These are phyloP conservation scores for Tenrec ecaudatus DNA, from an alignment of 2,113 vertebrate species.

Conservation along the genomic window DNA sequence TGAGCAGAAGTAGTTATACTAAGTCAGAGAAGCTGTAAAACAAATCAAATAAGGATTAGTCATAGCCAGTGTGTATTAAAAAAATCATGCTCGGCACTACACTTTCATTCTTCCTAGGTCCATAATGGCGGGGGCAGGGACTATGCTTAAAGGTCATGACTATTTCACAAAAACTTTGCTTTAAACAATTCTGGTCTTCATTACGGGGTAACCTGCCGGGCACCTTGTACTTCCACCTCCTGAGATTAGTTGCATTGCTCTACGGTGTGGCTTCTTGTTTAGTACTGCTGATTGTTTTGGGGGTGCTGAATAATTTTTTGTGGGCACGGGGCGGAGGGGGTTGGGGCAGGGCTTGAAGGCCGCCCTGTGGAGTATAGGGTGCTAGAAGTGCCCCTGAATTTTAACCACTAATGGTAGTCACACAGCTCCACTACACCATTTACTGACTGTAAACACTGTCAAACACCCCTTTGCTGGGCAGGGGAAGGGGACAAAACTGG, in stretches of 20 bases:
- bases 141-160: not conserved
- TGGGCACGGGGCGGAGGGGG: too few species aligned
- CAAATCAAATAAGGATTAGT: not conserved
- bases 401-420: not conserved
- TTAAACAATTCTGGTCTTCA: not conserved
- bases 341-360: too few species aligned
- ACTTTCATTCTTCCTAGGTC: too few species aligned
- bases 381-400: not conserved
- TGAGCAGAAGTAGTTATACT: slow-evolving; percentile 14
- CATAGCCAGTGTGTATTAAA: too few species aligned
- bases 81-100: too few species aligned
- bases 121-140: too few species aligned
- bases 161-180: slow-evolving; percentile 20
- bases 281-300: too few species aligned
- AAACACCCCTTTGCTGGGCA: not conserved
- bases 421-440: not conserved
- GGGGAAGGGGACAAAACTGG: not conserved
- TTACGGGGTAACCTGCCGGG: not conserved
- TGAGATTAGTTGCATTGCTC: not conserved
- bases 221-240: not conserved
- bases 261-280: not conserved
- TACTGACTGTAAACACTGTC: not conserved
- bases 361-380: not conserved
- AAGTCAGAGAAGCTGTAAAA: not conserved
- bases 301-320: too few species aligned